Percentiles rank a stretch among this genome's conserved stretches.
Evolutionary conservation across 2,797 vertebrate genomes (phyloP).

Genomic region (Pelochelys cantorii): DNA sequence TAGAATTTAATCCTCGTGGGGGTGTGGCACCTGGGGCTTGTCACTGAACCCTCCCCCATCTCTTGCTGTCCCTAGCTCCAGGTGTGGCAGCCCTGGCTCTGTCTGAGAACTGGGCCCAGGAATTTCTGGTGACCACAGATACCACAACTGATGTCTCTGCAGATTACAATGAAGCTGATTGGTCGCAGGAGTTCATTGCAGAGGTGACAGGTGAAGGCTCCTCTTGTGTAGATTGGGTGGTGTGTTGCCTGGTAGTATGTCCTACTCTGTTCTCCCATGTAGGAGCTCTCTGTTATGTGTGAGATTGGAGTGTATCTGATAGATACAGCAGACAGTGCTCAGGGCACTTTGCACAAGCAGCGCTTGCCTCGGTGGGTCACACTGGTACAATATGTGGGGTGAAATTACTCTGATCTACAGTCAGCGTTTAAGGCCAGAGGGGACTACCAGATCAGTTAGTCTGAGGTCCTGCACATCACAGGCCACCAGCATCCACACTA

Average conservation of each 20-base stretch:
- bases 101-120: conserved; percentile 95
- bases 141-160: conserved; percentile 83
- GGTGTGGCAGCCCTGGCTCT: conserved; percentile 94
- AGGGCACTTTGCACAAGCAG: neutral
- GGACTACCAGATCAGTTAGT: neutral
- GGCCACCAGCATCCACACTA: neutral
- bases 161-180: conserved; percentile 92
- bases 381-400: neutral
- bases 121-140: conserved; percentile 87
- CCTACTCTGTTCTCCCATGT: neutral
- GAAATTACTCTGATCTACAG: neutral
- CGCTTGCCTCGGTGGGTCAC: neutral
- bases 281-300: neutral
- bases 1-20: neutral
- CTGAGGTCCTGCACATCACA: neutral
- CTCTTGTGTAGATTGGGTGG: neutral
- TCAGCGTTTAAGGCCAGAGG: neutral
- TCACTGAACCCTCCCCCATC: neutral
- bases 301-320: neutral
- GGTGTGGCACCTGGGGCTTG: neutral
- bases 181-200: conserved; percentile 97
- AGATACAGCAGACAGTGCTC: neutral
- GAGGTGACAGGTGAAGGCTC: conserved; percentile 89
- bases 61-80: conserved; percentile 84
- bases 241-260: neutral